phyloP scores from a whole-genome alignment of 2,113 vertebrate species.

The Centropus unirufus region DNA sequence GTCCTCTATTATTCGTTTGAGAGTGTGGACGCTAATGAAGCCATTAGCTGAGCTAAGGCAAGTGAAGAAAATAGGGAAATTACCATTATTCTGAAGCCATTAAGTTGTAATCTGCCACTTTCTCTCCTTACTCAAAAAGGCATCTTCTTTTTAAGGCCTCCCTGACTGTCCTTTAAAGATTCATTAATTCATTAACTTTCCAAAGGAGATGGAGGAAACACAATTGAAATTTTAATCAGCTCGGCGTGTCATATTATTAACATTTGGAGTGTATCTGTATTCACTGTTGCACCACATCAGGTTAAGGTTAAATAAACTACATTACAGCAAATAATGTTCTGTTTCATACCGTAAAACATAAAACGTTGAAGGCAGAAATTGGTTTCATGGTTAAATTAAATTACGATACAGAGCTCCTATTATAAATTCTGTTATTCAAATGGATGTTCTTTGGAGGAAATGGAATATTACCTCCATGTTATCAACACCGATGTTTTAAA shows the following conservation, averaged over 20 bases:
- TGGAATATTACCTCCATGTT: background rate
- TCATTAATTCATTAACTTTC: slow-evolving; percentile 91
- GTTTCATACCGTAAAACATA: slow-evolving; percentile 68
- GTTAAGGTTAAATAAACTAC: slow-evolving; percentile 78
- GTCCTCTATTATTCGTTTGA: slow-evolving; percentile 81
- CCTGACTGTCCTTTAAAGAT: slow-evolving; percentile 85
- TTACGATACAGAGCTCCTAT: slow-evolving; percentile 47
- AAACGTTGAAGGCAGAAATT: slow-evolving; percentile 67
- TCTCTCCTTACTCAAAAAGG: slow-evolving; percentile 81
- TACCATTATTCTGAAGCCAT: slow-evolving; percentile 86
- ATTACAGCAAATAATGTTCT: slow-evolving; percentile 72
- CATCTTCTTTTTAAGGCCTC: slow-evolving; percentile 79
- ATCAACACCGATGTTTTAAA: slow-evolving; percentile 22
- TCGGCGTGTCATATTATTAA: slow-evolving; percentile 73
- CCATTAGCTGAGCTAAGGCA: slow-evolving; percentile 87
- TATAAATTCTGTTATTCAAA: slow-evolving; percentile 39
- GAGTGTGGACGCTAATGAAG: slow-evolving; percentile 87
- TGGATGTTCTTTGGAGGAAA: slow-evolving; percentile 42
- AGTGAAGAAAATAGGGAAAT: slow-evolving; percentile 87
- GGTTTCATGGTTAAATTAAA: slow-evolving; percentile 71
- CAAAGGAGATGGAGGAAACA: slow-evolving; percentile 77
- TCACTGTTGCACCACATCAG: slow-evolving; percentile 67
- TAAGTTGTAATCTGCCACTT: slow-evolving; percentile 87
- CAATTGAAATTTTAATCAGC: slow-evolving; percentile 82
- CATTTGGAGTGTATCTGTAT: slow-evolving; percentile 72